Percentiles rank a stretch among this genome's conserved stretches.
phyloP scores from a whole-genome alignment of 1,140 invertebrate species.

The Bicyclus anynana region DNA sequence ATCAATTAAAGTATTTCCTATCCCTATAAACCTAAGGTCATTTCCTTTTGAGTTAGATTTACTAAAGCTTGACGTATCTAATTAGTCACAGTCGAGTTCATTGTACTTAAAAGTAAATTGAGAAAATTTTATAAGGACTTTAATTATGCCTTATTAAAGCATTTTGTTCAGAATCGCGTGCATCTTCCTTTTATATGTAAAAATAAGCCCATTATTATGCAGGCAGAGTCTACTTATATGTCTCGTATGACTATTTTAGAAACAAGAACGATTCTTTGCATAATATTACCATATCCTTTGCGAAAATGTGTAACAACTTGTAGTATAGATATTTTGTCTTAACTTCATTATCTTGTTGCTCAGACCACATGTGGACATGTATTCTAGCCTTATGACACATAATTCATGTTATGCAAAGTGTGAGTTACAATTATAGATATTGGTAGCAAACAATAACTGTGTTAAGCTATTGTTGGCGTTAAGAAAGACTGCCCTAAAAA shows the following conservation, averaged over 20 bases:
- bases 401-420: neutral
- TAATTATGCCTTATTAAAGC: neutral
- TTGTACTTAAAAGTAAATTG: neutral
- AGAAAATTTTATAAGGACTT: neutral
- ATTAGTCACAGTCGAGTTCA: neutral
- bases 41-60: neutral
- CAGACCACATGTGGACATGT: neutral
- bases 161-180: neutral
- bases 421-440: neutral
- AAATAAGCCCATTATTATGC: slow-evolving; percentile 12
- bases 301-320: slow-evolving; percentile 13
- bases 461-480: neutral
- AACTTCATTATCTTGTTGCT: slow-evolving; percentile 19
- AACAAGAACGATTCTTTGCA: slow-evolving; percentile 17
- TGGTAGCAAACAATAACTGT: neutral
- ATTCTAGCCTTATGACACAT: neutral
- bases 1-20: no score
- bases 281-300: slow-evolving; percentile 22
- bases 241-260: slow-evolving; percentile 11
- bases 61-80: neutral
- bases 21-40: neutral
- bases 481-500: neutral
- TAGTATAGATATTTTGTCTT: slow-evolving; percentile 15
- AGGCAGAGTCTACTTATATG: slow-evolving; percentile 4
- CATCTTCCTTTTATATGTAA: slow-evolving; percentile 9